A percentile compares a stretch with the other conserved stretches of the same genome.
phyloP scores from a whole-genome alignment of 2,888 invertebrate genomes.

The Stenodera caucasica region DNA sequence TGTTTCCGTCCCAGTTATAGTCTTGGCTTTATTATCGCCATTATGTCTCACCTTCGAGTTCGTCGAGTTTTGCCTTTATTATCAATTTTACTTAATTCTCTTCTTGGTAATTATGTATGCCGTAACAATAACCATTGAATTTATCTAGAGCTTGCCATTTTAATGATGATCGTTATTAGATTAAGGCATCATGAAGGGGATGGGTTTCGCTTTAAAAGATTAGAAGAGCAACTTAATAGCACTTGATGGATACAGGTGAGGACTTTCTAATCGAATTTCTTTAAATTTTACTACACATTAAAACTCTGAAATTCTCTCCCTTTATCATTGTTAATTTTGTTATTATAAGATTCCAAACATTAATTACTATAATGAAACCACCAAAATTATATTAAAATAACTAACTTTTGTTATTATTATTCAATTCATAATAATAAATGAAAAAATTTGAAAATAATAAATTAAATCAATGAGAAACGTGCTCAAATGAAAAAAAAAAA shows the following conservation, averaged over 20 bases:
- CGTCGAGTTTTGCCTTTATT: conserved; percentile 41
- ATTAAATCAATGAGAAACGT: background rate
- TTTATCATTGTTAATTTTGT: background rate
- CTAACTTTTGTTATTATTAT: background rate
- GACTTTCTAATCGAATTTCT: conserved; percentile 45
- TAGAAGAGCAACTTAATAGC: conserved; percentile 40
- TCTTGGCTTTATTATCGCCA: conserved; percentile 44
- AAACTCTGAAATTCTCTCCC: conserved; percentile 32
- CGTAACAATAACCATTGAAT: conserved; percentile 49
- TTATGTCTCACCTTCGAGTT: conserved; percentile 42
- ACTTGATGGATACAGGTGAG: conserved; percentile 45
- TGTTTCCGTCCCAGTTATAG: conserved; percentile 1
- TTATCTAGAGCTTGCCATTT: conserved; percentile 45
- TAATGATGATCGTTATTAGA: conserved; percentile 50
- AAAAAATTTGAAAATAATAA: background rate
- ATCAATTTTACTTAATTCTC: conserved; percentile 48
- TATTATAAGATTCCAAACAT: background rate
- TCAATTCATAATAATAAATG: background rate
- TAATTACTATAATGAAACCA: background rate
- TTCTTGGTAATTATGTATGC: conserved; percentile 43
- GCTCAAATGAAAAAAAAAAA: background rate
- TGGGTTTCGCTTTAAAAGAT: conserved; percentile 43
- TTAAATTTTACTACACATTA: conserved; percentile 43
- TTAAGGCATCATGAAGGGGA: conserved; percentile 43
- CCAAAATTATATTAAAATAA: background rate